A percentile compares a stretch with the other conserved stretches of the same genome.
Conservation (phyloP, 2,113 vertebrate genomes). For the Atherinomorus stipes region DNA sequence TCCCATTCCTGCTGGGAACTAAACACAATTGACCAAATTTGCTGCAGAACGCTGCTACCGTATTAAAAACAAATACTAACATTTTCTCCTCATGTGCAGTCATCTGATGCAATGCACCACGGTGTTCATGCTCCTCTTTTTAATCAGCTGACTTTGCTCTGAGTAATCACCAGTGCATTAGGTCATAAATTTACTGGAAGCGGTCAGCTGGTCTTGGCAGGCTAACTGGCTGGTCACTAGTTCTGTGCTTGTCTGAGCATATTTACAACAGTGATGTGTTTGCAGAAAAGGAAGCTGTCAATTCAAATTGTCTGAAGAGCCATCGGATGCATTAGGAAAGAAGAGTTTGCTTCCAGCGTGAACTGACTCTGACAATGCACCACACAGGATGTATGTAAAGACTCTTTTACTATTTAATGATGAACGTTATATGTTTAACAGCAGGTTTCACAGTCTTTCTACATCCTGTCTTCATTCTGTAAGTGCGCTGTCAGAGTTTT, state of each 20-base stretch:
- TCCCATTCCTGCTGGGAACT: constrained; percentile 1
- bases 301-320: constrained; percentile 15
- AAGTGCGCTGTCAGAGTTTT: too few species aligned
- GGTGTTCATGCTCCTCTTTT: constrained; percentile 9
- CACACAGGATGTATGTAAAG: neutral
- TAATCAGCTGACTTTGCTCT: constrained; percentile 38
- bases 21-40: neutral
- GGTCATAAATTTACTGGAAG: constrained; percentile 57
- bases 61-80: constrained; percentile 5
- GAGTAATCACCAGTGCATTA: constrained; percentile 49
- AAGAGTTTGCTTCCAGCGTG: constrained; percentile 16
- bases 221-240: constrained; percentile 2
- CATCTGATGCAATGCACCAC: constrained; percentile 11
- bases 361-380: neutral
- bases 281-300: constrained; percentile 35
- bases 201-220: constrained; percentile 40
- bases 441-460: constrained; percentile 6
- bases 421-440: constrained; percentile 6
- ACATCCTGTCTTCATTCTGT: constrained; percentile 15
- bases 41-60: neutral
- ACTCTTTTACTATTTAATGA: neutral
- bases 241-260: constrained; percentile 24
- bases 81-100: neutral
- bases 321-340: constrained; percentile 18
- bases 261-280: constrained; percentile 36